Base-by-base conservation (phyloP, 2,888 invertebrate species). In the Sesia bembeciformis region DNA sequence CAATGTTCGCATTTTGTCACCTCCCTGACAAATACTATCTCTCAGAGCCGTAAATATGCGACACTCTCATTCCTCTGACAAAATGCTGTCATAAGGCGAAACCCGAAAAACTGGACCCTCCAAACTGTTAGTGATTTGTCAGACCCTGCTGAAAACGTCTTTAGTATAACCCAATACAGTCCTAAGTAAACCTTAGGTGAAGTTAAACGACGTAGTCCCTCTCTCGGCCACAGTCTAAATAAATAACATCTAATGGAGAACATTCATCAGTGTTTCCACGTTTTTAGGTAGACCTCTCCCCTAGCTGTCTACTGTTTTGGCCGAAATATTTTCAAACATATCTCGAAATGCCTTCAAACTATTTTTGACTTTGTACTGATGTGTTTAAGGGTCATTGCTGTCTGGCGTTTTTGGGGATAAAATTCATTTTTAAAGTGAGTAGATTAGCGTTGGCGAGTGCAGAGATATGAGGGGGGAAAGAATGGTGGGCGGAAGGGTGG, bases 161-260 rank as follows among this genome's bases (percentile, higher is more conserved):
- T 79, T 79, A 79, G 77, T 77, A 73, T 84, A 87, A 89, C 88
- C 87, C 84, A 84, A 87, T 88, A 87, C 76, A 81, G 84, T 86
- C 89, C 88, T 88, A 88, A 88, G 86, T 84, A 89, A 89, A 89
- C 87, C 84, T 80, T 82, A 81, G 84, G 84, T 76, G 75, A 82
- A 86, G 83, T 87, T 86, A 84, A 88, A 81, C 82, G 76, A 70
- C 74, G 61, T 61, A 79, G 85, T 84, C 86, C 86, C 87, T 86
- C 79, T 80, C 78, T 81, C 81, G 83, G 85, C 87, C 89, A 81
- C 89, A 86, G 81, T 88, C 90, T 90, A 90, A 90, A 90, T 90
- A 90, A 90, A 90, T 90, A 90, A 89, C 90, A 82, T 87, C 90
- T 90, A 90, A 90, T 90, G 90, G 90, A 81, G 78, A 75, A 84